phyloP scores from a whole-genome alignment of 2,797 vertebrate species.

The Hypotaenidia philippensis region DNA sequence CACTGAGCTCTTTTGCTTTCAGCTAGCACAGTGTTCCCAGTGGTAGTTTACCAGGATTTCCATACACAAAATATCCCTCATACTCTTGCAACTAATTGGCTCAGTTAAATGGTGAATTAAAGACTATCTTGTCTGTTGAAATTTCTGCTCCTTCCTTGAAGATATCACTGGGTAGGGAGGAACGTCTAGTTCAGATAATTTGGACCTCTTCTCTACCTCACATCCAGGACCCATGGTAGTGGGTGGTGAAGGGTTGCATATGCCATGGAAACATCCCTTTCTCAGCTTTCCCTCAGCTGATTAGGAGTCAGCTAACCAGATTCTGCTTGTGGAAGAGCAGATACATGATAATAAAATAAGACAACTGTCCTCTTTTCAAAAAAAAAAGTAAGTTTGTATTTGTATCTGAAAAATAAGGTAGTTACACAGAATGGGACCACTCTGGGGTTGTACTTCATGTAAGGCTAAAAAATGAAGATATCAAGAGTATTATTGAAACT shows the following conservation, averaged over 20 bases:
- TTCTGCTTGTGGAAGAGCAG: neutral
- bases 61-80: neutral
- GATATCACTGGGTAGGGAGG: neutral
- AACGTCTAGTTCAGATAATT: neutral
- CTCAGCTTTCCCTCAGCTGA: neutral
- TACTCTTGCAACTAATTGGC: neutral
- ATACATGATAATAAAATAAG: neutral
- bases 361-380: neutral
- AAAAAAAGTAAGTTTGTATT: neutral
- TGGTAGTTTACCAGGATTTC: neutral
- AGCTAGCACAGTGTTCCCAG: neutral
- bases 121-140: neutral
- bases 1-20: neutral
- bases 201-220: neutral
- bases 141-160: slow-evolving; percentile 4
- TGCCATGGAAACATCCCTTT: neutral
- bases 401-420: neutral
- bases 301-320: neutral
- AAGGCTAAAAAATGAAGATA: neutral
- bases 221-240: neutral
- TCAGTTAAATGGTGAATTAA: neutral
- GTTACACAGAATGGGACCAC: neutral
- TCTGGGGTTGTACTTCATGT: neutral
- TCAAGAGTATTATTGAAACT: neutral
- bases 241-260: neutral